Evolutionary conservation across 2,888 invertebrate genomes (phyloP).

Genomic region (Frankliniella intonsa): DNA sequence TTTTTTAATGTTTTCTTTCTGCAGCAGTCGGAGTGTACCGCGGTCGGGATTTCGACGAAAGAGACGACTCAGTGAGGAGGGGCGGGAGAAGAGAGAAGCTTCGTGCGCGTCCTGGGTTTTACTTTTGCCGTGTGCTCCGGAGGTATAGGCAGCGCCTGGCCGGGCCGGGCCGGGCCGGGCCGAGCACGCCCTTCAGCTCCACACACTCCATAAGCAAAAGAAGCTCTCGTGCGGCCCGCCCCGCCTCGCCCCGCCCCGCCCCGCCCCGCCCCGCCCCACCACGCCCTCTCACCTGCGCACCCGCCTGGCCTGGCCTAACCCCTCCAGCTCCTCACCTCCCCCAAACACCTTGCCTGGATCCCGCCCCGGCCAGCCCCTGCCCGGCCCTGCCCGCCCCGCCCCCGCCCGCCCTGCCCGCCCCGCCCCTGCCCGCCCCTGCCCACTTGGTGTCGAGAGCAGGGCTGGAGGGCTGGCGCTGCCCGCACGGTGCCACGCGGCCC

Average conservation of each 20-base stretch:
- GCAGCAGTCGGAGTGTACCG: no score
- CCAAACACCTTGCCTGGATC: neutral
- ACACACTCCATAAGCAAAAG: neutral
- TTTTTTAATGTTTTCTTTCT: no score
- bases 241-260: neutral
- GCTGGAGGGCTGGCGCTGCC: no score
- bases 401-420: neutral
- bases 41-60: no score
- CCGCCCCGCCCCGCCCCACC: no score
- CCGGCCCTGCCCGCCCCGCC: neutral
- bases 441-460: no score
- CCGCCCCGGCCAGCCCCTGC: neutral
- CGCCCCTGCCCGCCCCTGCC: neutral
- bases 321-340: neutral
- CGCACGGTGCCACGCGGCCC: no score
- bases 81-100: neutral
- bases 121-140: no score
- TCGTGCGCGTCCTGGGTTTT: no score
- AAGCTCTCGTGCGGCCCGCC: neutral
- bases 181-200: neutral
- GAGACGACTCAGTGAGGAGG: neutral
- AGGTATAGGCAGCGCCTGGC: no score
- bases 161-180: no score
- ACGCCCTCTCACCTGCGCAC: no score
- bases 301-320: neutral